Conservation (phyloP, 30 jellyfish, hydroid and myxozoan species). For the Haliclystus octoradiatus region DNA sequence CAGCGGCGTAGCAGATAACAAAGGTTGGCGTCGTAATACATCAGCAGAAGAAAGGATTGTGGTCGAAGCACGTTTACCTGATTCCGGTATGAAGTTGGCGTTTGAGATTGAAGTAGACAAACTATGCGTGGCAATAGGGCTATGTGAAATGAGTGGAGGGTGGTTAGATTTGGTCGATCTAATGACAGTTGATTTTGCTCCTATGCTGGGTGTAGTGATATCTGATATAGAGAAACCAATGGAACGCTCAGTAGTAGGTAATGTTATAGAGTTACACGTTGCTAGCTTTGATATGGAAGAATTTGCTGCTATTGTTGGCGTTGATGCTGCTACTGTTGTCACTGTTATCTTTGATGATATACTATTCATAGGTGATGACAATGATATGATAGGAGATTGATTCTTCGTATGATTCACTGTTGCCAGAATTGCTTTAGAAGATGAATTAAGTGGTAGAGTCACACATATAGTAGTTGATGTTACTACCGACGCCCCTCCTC, state of each 20-base stretch:
- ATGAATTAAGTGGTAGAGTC: neutral
- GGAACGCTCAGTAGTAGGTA: too few relatives aligned
- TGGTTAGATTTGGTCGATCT: neutral
- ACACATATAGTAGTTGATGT: neutral
- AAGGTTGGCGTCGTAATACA: too few relatives aligned
- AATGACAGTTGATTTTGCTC: too few relatives aligned
- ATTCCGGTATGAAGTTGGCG: too few relatives aligned
- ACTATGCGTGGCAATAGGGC: neutral
- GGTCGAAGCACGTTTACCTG: too few relatives aligned
- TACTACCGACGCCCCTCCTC: neutral
- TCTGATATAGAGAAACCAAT: too few relatives aligned
- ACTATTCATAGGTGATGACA: conserved; percentile 1
- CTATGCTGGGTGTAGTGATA: too few relatives aligned
- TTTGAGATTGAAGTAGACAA: too few relatives aligned
- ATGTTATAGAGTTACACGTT: too few relatives aligned
- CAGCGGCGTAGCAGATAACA: too few relatives aligned
- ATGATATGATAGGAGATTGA: neutral
- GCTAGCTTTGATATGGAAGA: too few relatives aligned
- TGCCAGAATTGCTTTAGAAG: neutral
- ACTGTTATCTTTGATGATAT: conserved; percentile 11
- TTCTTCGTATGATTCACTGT: neutral
- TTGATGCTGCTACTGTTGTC: conserved; percentile 24
- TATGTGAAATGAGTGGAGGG: neutral
- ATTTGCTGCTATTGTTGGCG: conserved; percentile 18
- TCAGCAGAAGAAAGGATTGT: too few relatives aligned